A percentile compares a stretch with the other conserved stretches of the same genome.
phyloP scores from a whole-genome alignment of 2,113 vertebrate genomes.

The Eretmodus cyanostictus region DNA sequence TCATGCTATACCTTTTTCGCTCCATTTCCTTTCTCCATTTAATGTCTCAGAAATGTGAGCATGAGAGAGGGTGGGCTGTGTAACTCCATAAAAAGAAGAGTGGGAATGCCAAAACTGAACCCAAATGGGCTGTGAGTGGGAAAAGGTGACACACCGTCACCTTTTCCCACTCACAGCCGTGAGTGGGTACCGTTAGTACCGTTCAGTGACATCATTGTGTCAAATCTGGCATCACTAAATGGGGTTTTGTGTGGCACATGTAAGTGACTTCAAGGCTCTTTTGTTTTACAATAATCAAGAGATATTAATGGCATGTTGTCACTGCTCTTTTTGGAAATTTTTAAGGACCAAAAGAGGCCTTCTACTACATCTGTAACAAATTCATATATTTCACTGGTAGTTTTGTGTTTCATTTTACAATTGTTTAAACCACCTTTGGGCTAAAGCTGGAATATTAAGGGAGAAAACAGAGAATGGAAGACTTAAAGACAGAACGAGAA shows the following conservation, averaged over 20 bases:
- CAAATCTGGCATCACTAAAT: background rate
- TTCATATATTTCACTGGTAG: conserved; percentile 3
- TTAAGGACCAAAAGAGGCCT: background rate
- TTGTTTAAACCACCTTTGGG: background rate
- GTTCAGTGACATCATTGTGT: conserved; percentile 16
- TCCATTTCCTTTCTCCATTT: conserved; percentile 6
- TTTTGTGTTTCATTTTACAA: background rate
- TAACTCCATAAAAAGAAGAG: background rate
- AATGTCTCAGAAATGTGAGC: background rate
- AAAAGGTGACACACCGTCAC: conserved; percentile 38
- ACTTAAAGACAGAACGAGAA: background rate
- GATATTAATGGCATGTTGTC: background rate
- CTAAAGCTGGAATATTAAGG: background rate
- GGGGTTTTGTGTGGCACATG: background rate
- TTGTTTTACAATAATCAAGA: background rate
- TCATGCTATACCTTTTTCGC: background rate
- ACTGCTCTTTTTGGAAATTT: background rate
- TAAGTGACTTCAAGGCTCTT: background rate
- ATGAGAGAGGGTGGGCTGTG: background rate
- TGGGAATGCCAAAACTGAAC: background rate
- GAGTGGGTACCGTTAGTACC: background rate
- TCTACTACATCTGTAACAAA: background rate
- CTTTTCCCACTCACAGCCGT: no score
- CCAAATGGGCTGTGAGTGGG: conserved; percentile 2
- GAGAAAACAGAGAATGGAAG: background rate